phyloP scores from a whole-genome alignment of 2,797 vertebrate genomes.

The Acomys russatus region DNA sequence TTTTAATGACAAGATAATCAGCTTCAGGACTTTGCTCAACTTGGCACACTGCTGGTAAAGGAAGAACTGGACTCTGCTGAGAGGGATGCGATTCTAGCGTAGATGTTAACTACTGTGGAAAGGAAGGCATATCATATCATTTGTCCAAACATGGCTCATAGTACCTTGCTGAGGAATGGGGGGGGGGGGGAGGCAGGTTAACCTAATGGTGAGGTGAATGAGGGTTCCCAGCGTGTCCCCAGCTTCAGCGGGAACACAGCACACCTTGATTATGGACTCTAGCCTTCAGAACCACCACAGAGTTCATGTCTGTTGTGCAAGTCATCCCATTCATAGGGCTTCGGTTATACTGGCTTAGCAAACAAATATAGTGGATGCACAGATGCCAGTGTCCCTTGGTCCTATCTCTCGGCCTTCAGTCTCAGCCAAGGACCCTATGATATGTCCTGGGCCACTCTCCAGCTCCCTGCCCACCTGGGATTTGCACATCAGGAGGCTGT shows the following conservation, averaged over 20 bases:
- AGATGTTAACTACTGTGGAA: background rate
- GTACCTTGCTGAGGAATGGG: background rate
- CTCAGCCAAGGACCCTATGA: no score
- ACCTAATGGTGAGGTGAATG: background rate
- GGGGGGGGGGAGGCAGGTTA: no score
- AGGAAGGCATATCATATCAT: fast-evolving
- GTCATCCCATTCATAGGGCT: fast-evolving
- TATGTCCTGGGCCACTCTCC: background rate
- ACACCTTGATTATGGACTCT: background rate
- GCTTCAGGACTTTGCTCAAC: constrained; percentile 15
- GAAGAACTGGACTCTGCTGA: background rate
- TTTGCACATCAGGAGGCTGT: background rate
- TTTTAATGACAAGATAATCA: constrained; percentile 45
- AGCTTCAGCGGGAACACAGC: no score
- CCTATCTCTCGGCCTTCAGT: no score
- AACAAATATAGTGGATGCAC: fast-evolving
- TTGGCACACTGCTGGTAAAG: background rate
- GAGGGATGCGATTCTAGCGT: background rate
- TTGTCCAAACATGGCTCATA: background rate
- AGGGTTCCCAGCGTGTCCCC: background rate
- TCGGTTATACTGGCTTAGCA: fast-evolving
- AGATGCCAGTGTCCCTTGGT: background rate
- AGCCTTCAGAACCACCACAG: background rate
- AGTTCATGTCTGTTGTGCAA: background rate
- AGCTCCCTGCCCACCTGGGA: background rate